phyloP scores from a whole-genome alignment of 2,797 vertebrate species.

The Chanos chanos region DNA sequence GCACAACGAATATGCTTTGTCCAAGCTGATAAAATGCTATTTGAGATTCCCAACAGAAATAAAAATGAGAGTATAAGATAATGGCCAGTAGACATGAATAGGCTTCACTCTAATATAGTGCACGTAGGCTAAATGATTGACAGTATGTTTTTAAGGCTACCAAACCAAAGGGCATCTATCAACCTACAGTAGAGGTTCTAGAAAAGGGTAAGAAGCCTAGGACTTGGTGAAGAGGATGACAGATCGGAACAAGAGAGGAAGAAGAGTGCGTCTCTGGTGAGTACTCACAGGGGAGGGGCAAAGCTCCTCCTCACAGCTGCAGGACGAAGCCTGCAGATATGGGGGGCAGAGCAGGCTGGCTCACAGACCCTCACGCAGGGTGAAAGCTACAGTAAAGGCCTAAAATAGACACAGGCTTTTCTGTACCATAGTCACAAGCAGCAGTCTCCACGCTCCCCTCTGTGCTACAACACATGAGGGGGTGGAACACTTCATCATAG shows the following conservation, averaged over 20 bases:
- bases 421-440: slow-evolving; percentile 99
- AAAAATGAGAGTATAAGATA: slow-evolving; percentile 31
- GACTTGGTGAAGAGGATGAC: slow-evolving; percentile 58
- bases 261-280: slow-evolving; percentile 85
- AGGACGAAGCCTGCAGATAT: slow-evolving; percentile 99
- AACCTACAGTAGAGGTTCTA: slow-evolving; percentile 36
- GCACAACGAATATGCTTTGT: slow-evolving; percentile 21
- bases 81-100: slow-evolving; percentile 43
- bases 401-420: slow-evolving; percentile 99
- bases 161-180: slow-evolving; percentile 29
- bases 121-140: background rate
- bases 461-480: slow-evolving; percentile 37
- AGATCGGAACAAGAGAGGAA: slow-evolving; percentile 61
- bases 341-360: slow-evolving; percentile 98
- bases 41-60: slow-evolving; percentile 2
- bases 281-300: slow-evolving; percentile 98
- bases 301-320: slow-evolving; percentile 99
- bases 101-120: slow-evolving; percentile 17
- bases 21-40: slow-evolving; percentile 14
- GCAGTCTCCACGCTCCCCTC: slow-evolving; percentile 50
- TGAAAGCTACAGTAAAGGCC: slow-evolving; percentile 99
- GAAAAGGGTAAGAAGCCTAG: slow-evolving; percentile 59
- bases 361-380: slow-evolving; percentile 98
- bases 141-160: slow-evolving; percentile 17
- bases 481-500: slow-evolving; percentile 42